Evolutionary conservation across 1,140 invertebrate genomes (phyloP).

Genomic region (Pseudomyrmex dendroicus): DNA sequence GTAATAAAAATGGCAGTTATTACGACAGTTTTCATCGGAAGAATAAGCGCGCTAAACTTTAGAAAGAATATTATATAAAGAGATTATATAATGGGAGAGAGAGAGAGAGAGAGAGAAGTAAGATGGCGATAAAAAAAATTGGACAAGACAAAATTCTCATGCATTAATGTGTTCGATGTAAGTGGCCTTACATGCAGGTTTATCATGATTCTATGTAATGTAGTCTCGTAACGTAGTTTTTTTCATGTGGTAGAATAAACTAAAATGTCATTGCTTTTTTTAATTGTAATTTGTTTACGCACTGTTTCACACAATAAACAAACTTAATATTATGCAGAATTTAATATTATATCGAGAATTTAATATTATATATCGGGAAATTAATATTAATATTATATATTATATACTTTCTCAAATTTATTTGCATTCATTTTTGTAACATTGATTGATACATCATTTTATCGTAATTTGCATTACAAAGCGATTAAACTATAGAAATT

Average conservation of each 20-base stretch:
- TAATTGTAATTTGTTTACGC: not conserved
- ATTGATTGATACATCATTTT: not conserved
- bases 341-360: not conserved
- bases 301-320: not conserved
- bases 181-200: conserved; percentile 7
- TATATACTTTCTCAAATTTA: not conserved
- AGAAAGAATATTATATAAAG: too few species aligned
- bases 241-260: conserved; percentile 12
- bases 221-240: not conserved
- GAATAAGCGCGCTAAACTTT: too few species aligned
- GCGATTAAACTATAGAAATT: not conserved
- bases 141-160: not conserved
- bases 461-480: not conserved
- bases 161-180: conserved; percentile 41
- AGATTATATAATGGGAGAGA: too few species aligned
- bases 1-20: too few species aligned
- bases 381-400: not conserved
- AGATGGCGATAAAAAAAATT: too few species aligned
- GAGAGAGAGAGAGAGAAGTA: too few species aligned
- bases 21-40: too few species aligned
- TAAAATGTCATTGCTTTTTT: not conserved
- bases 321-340: not conserved
- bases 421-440: not conserved
- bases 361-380: not conserved
- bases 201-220: conserved; percentile 18